Evolutionary conservation across 2,888 invertebrate genomes (phyloP).

Genomic region (Gari tellinella): DNA sequence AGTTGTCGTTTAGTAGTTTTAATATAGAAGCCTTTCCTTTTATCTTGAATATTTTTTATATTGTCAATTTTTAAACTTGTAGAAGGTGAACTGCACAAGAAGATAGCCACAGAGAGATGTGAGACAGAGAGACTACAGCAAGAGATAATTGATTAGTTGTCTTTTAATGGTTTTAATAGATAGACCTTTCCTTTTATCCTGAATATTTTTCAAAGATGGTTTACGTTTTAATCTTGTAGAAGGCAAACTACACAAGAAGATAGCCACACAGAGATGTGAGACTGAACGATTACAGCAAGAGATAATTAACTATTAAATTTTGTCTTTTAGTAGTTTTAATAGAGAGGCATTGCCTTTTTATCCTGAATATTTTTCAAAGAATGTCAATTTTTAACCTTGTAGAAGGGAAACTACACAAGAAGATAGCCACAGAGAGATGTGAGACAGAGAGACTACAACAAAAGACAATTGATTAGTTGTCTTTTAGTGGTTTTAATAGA

Average conservation of each 20-base stretch:
- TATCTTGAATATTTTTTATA: too few relatives aligned
- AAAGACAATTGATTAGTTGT: constrained; percentile 83
- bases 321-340: constrained; percentile 79
- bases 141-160: constrained; percentile 83
- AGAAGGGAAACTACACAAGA: constrained; percentile 84
- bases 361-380: too few relatives aligned
- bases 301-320: constrained; percentile 83
- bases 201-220: too few relatives aligned
- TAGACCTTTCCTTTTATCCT: too few relatives aligned
- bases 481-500: too few relatives aligned
- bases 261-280: constrained; percentile 84
- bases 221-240: too few relatives aligned
- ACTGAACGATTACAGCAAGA: constrained; percentile 84
- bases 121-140: constrained; percentile 84
- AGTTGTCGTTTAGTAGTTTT: constrained; percentile 79
- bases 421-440: constrained; percentile 84
- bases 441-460: constrained; percentile 84
- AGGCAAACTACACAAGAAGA: constrained; percentile 84
- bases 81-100: constrained; percentile 84
- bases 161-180: too few relatives aligned
- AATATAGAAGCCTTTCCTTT: too few relatives aligned
- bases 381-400: too few relatives aligned
- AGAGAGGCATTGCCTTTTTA: too few relatives aligned
- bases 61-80: too few relatives aligned
- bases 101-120: constrained; percentile 84